phyloP scores from a whole-genome alignment of 2,888 invertebrate species.

The Drosophila rellima region DNA sequence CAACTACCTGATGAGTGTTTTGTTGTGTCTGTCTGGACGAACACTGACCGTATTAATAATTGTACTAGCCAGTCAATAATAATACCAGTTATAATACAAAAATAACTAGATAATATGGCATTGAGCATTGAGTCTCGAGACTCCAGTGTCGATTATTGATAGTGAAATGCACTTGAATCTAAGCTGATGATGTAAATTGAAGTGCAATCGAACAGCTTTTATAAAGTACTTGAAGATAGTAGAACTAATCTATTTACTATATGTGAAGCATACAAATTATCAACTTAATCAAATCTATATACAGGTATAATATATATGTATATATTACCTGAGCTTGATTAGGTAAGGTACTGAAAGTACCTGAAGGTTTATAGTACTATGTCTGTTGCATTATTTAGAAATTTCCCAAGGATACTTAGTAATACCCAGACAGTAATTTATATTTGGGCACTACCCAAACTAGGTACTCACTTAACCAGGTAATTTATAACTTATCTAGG shows the following conservation, averaged over 20 bases:
- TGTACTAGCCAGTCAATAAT: not conserved
- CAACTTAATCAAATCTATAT: not conserved
- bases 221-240: constrained; percentile 7
- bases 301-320: not conserved
- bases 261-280: not conserved
- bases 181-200: constrained; percentile 3
- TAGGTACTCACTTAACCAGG: constrained; percentile 9
- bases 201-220: not conserved
- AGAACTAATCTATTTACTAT: not conserved
- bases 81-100: constrained; percentile 1
- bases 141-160: not conserved
- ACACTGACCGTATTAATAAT: not conserved
- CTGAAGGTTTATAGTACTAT: not conserved
- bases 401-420: constrained; percentile 12
- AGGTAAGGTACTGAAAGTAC: not conserved
- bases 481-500: constrained; percentile 7
- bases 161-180: constrained; percentile 9
- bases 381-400: not conserved
- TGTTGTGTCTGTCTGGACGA: constrained; percentile 17
- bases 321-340: not conserved
- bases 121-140: constrained; percentile 15
- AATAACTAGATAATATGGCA: constrained; percentile 10
- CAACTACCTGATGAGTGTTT: constrained; percentile 17
- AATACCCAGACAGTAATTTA: not conserved
- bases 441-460: constrained; percentile 13